These are phyloP conservation scores for Lacanobia wlatinum DNA, from an alignment of 2,888 invertebrate genomes.

Conservation along the genomic window DNA sequence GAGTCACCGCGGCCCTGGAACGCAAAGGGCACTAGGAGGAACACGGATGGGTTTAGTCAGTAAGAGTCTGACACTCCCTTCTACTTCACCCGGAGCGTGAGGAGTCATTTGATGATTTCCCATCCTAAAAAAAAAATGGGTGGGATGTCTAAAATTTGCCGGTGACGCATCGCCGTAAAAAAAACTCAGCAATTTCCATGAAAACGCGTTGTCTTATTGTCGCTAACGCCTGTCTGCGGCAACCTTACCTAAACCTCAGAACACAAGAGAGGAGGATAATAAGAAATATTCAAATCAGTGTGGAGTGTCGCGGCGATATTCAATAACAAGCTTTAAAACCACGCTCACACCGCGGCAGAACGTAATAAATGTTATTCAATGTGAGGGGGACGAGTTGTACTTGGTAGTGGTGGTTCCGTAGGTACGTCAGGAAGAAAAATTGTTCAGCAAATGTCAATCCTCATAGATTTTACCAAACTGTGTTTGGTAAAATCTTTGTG, in stretches of 20 bases:
- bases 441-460: neutral
- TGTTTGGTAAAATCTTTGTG: too few species aligned
- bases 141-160: too few species aligned
- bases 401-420: constrained; percentile 19
- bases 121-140: too few species aligned
- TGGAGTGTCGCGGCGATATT: constrained; percentile 49
- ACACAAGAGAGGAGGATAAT: constrained; percentile 33
- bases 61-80: too few species aligned
- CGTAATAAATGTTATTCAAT: constrained; percentile 49
- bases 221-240: neutral
- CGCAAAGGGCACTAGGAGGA: too few species aligned
- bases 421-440: neutral
- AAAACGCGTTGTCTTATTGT: neutral
- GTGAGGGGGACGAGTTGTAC: neutral
- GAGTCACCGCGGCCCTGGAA: too few species aligned
- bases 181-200: neutral
- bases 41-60: too few species aligned
- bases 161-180: too few species aligned
- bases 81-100: too few species aligned
- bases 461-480: too few species aligned
- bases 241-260: neutral
- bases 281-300: constrained; percentile 58
- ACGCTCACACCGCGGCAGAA: constrained; percentile 25
- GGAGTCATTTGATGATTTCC: too few species aligned
- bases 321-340: constrained; percentile 46